Percentiles rank a stretch among this genome's conserved stretches.
Conservation (phyloP, 2,113 vertebrate genomes). For the Dicerorhinus sumatrensis region DNA sequence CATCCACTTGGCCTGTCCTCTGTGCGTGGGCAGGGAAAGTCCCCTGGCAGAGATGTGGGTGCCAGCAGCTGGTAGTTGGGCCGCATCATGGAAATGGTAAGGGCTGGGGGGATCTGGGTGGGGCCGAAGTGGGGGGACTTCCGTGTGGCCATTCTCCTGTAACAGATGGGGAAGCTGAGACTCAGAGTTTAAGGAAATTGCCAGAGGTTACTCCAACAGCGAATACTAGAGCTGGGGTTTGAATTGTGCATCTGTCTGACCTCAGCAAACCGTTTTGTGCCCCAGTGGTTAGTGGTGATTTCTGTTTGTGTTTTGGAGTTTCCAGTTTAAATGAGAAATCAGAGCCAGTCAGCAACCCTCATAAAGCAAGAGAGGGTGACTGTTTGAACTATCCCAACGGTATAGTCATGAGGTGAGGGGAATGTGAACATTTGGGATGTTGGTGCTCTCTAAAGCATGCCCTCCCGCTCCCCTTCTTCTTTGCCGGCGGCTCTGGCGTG, state of each 20-base stretch:
- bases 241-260: background rate
- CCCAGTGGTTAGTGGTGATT: background rate
- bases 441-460: background rate
- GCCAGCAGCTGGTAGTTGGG: background rate
- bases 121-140: background rate
- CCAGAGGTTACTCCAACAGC: background rate
- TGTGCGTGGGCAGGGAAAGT: background rate
- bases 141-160: background rate
- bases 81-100: rapidly evolving
- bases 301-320: background rate
- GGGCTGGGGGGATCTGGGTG: background rate
- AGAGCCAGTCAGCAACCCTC: background rate
- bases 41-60: background rate
- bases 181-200: background rate
- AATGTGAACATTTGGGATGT: background rate
- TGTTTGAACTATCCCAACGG: background rate
- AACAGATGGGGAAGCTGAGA: background rate
- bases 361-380: background rate
- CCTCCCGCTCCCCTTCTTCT: slow-evolving; percentile 44
- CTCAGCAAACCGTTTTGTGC: background rate
- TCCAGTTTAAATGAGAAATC: background rate
- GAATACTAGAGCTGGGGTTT: background rate
- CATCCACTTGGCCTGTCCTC: background rate
- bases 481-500: slow-evolving; percentile 11
- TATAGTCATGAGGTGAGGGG: background rate